Conservation (phyloP, 2,797 vertebrate species). For the Limnodromus scolopaceus region DNA sequence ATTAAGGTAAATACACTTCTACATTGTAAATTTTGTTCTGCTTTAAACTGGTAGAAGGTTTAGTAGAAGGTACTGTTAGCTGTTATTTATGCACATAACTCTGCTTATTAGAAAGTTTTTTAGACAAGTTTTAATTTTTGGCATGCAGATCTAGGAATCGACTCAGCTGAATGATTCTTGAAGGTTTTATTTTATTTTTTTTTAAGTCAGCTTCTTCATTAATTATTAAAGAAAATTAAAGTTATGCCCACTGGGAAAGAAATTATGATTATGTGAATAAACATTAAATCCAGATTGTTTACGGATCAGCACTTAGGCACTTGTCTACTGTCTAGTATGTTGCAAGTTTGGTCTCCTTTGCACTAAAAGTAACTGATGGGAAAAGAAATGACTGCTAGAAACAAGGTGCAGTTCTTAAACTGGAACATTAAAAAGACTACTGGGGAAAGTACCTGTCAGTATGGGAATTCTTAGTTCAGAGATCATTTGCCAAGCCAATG, state of each 20-base stretch:
- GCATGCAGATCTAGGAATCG: neutral
- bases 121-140: neutral
- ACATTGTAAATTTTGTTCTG: neutral
- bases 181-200: neutral
- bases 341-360: neutral
- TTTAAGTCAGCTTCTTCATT: neutral
- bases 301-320: neutral
- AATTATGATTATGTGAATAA: neutral
- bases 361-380: neutral
- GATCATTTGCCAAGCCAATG: neutral
- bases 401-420: neutral
- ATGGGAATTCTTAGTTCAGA: conserved; percentile 4
- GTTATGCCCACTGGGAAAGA: neutral
- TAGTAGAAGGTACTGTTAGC: neutral
- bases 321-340: neutral
- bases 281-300: neutral
- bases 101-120: neutral
- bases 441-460: neutral
- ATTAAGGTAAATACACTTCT: neutral
- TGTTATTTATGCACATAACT: neutral
- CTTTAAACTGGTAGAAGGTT: neutral
- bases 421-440: neutral
- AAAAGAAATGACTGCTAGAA: neutral
- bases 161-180: neutral
- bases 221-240: conserved; percentile 18